phyloP scores from a whole-genome alignment of 2,888 invertebrate genomes.

The Ectemnius cavifrons region DNA sequence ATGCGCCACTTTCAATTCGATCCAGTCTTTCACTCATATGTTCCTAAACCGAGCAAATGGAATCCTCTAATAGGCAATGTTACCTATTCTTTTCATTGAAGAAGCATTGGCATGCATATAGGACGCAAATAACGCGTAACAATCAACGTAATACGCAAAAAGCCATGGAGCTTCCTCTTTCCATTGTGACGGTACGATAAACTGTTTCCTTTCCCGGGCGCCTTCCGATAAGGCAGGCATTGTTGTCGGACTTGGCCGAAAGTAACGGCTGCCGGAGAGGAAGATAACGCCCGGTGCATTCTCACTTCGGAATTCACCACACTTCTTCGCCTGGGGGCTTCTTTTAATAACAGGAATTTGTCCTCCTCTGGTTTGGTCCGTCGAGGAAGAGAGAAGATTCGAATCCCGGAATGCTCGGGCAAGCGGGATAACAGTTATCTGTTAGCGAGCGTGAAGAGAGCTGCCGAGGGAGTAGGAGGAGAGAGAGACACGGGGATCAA shows the following conservation, averaged over 20 bases:
- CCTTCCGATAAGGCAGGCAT: slow-evolving; percentile 39
- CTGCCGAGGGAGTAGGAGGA: background rate
- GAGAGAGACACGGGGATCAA: background rate
- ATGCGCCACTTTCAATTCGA: background rate
- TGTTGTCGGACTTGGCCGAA: slow-evolving; percentile 29
- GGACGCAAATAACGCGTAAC: slow-evolving; percentile 20
- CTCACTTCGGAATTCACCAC: background rate
- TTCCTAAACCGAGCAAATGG: too few relatives aligned
- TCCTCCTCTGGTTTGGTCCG: too few relatives aligned
- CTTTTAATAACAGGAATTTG: too few relatives aligned
- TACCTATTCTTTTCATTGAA: too few relatives aligned
- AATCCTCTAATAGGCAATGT: too few relatives aligned
- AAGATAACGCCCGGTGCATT: background rate
- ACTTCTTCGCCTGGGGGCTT: too few relatives aligned
- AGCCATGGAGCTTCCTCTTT: slow-evolving; percentile 43
- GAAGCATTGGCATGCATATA: slow-evolving; percentile 3
- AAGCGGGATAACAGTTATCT: slow-evolving; percentile 6
- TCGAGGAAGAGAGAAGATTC: too few relatives aligned
- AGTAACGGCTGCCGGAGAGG: slow-evolving; percentile 19
- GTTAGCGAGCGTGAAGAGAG: slow-evolving; percentile 4
- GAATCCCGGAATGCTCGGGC: background rate
- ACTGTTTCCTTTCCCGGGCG: slow-evolving; percentile 46
- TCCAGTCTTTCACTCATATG: too few relatives aligned
- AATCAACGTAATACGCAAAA: slow-evolving; percentile 28
- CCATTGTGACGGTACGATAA: slow-evolving; percentile 52